These are phyloP conservation scores for Drosophila emarginata DNA, from an alignment of 2,888 invertebrate genomes.

Conservation along the genomic window DNA sequence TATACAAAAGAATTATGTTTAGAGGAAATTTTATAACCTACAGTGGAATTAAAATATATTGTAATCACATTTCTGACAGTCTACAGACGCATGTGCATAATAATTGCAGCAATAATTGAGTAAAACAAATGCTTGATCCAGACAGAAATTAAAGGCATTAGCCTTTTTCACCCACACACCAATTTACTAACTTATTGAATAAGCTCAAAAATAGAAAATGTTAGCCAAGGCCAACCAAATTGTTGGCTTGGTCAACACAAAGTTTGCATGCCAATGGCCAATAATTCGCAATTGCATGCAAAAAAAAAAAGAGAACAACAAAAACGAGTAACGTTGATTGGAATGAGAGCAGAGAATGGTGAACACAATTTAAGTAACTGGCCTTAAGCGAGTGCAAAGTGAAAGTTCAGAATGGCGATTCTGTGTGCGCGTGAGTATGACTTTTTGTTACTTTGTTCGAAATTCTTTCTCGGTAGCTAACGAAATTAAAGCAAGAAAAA, in stretches of 20 bases:
- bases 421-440: slow-evolving; percentile 19
- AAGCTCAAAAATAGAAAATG: slow-evolving; percentile 10
- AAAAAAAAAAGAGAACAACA: slow-evolving; percentile 48
- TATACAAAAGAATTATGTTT: no score
- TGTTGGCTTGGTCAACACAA: slow-evolving; percentile 61
- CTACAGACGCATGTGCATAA: neutral
- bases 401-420: slow-evolving; percentile 29
- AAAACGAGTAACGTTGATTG: slow-evolving; percentile 37
- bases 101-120: slow-evolving; percentile 37
- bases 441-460: slow-evolving; percentile 35
- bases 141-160: slow-evolving; percentile 30
- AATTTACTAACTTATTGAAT: neutral
- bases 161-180: neutral
- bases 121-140: neutral
- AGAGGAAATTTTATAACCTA: no score
- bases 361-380: slow-evolving; percentile 39
- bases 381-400: slow-evolving; percentile 58
- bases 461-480: slow-evolving; percentile 51
- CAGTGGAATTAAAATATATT: no score
- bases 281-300: slow-evolving; percentile 67
- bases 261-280: slow-evolving; percentile 72
- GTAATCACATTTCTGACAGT: slow-evolving; percentile 12
- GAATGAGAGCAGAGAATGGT: slow-evolving; percentile 10
- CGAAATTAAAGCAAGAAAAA: slow-evolving; percentile 59
- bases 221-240: slow-evolving; percentile 59